Evolutionary conservation across 35 echinoderm and acorn worm genomes (phyloP), one percentile per base, ranked within the genome.

Genomic region (Acanthaster planci): DNA sequence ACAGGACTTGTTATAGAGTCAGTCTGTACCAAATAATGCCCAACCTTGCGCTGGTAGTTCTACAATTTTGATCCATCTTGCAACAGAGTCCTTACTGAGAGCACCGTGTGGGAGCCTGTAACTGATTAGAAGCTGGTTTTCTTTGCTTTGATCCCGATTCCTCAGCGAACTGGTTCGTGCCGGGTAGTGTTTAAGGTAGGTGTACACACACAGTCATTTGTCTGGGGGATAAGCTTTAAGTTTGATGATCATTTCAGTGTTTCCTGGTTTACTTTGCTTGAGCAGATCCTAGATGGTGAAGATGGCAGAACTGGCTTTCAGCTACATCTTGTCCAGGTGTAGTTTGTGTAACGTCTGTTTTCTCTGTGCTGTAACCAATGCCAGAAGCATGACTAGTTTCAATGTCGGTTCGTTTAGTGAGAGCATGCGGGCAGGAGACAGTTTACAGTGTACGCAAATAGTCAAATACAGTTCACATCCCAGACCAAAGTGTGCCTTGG

Each of bases 311-410:
- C 79, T 82, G 21, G 55, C 22, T 78, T 76, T 14, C 77, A n/a
- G 18, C 42, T 40, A 22, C 80, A 36, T 38, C 42, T 37, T 32
- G 57, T 54, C 59, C n/a, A n/a, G n/a, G n/a, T n/a, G n/a, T n/a
- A n/a, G n/a, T n/a, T n/a, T n/a, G n/a, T n/a, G n/a, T n/a, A 88
- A 37, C 2, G 86, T 67, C 67, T 84, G 80, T 18, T 38, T 30
- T 78, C 91, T 34, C 67, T 88, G 90, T 31, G 85, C 86, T 32
- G 78, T 87, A 15, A 84, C 47, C 76, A 93, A 47, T 5, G 91
- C 80, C 8, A 93, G 37, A 12, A 93, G 29, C 64, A 77, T 88
- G 34, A 64, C 80, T n/a, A n/a, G n/a, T n/a, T n/a, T n/a, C n/a
- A n/a, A n/a, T n/a, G n/a, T n/a, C n/a, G n/a, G n/a, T n/a, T 84